Conservation (phyloP, 2,113 vertebrate species). For the Epinephelus lanceolatus region DNA sequence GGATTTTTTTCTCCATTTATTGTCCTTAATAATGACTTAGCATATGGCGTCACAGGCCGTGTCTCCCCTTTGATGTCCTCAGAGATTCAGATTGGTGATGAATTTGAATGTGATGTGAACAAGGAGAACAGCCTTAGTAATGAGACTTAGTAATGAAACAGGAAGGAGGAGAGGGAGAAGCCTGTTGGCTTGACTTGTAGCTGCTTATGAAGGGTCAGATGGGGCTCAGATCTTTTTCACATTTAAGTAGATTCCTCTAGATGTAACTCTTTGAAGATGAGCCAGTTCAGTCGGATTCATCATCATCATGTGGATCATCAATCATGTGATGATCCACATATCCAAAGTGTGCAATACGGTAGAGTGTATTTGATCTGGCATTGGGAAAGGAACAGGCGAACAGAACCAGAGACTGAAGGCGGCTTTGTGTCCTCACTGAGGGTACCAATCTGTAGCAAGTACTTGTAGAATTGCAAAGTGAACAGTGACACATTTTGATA, state of each 20-base stretch:
- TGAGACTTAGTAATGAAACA: conserved; percentile 34
- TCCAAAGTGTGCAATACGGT: conserved; percentile 3
- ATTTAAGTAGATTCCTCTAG: conserved; percentile 37
- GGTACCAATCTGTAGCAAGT: conserved; percentile 1
- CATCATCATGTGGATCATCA: not conserved
- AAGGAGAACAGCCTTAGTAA: conserved; percentile 23
- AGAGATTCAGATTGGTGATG: conserved; percentile 36
- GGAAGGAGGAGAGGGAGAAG: not conserved
- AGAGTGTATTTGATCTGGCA: conserved; percentile 29
- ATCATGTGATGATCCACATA: conserved; percentile 48
- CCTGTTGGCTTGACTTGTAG: conserved; percentile 42
- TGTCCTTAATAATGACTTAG: not conserved
- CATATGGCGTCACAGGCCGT: not conserved
- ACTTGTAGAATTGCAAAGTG: conserved; percentile 3
- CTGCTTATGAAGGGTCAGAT: conserved; percentile 31
- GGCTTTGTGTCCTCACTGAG: conserved; percentile 1
- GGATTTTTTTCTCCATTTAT: not conserved
- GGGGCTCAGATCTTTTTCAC: conserved; percentile 17
- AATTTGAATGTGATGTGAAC: conserved; percentile 23
- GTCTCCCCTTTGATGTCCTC: conserved; percentile 56
- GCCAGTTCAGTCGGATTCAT: conserved; percentile 41
- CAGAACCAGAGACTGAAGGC: not conserved
- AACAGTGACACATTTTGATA: not conserved
- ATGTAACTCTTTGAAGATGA: conserved; percentile 57
- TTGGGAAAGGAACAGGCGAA: not conserved